These are phyloP conservation scores for Hydrophis major DNA, from an alignment of 2,797 vertebrate species.

Conservation along the genomic window DNA sequence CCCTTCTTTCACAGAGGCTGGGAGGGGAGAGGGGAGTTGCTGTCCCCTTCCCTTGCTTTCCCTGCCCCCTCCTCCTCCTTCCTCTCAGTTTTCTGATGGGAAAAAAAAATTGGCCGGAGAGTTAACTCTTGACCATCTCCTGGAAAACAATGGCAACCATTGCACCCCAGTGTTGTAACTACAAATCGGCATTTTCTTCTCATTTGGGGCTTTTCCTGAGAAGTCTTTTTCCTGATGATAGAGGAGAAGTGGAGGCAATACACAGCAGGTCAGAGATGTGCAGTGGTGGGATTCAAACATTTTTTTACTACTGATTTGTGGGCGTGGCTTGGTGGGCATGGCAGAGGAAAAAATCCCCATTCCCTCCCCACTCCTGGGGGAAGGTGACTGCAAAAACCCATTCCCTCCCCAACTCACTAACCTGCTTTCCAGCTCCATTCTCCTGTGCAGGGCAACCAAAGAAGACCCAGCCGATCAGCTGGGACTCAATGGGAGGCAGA, in stretches of 20 bases:
- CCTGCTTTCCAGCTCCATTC: too few relatives aligned
- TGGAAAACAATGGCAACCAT: constrained; percentile 34
- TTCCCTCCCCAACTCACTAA: too few relatives aligned
- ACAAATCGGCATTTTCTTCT: constrained; percentile 49
- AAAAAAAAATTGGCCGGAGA: constrained; percentile 23
- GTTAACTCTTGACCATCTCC: constrained; percentile 5
- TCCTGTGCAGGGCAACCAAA: too few relatives aligned
- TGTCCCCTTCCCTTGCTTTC: not conserved
- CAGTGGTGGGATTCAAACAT: too few relatives aligned
- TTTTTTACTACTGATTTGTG: too few relatives aligned
- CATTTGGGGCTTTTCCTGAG: constrained; percentile 32
- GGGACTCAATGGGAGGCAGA: too few relatives aligned
- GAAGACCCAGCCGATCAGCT: too few relatives aligned
- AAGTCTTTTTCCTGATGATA: constrained; percentile 46
- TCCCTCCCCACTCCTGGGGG: too few relatives aligned
- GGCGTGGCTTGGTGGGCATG: too few relatives aligned
- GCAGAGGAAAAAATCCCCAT: too few relatives aligned
- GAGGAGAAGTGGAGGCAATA: constrained; percentile 35
- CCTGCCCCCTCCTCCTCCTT: not conserved
- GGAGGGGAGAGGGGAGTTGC: not conserved
- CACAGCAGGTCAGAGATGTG: constrained; percentile 25
- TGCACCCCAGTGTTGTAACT: constrained; percentile 51
- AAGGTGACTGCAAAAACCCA: too few relatives aligned
- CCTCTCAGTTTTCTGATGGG: not conserved
- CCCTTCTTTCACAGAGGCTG: not conserved